Conservation (phyloP, 1,140 invertebrate genomes). For the Drosophila lowei region DNA sequence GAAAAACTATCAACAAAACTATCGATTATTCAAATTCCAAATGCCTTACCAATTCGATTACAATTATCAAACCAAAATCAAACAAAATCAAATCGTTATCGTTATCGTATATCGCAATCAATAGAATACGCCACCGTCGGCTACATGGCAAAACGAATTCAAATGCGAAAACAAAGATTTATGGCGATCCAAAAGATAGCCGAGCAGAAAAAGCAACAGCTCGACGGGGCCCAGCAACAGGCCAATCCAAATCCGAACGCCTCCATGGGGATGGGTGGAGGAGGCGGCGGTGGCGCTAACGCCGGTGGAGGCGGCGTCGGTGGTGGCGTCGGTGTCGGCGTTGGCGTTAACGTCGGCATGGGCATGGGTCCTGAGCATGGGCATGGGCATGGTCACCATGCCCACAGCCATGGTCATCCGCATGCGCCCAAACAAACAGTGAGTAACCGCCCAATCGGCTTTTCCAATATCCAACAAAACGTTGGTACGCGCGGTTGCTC, state of each 20-base stretch:
- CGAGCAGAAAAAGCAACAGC: slow-evolving; percentile 92
- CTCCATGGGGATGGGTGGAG: slow-evolving; percentile 75
- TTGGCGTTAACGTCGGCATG: slow-evolving; percentile 30
- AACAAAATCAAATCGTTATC: slow-evolving; percentile 64
- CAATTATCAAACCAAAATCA: slow-evolving; percentile 37
- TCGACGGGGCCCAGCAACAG: slow-evolving; percentile 87
- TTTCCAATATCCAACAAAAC: slow-evolving; percentile 83
- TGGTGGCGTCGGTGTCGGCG: slow-evolving; percentile 33
- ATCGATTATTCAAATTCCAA: slow-evolving; percentile 19
- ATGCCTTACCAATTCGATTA: slow-evolving; percentile 30
- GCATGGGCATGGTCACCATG: slow-evolving; percentile 83
- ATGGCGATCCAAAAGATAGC: slow-evolving; percentile 94
- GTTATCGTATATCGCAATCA: slow-evolving; percentile 70
- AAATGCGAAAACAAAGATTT: slow-evolving; percentile 96
- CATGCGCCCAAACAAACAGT: slow-evolving; percentile 83
- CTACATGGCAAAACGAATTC: slow-evolving; percentile 97
- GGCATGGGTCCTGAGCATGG: slow-evolving; percentile 79
- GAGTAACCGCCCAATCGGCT: slow-evolving; percentile 83
- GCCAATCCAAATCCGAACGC: slow-evolving; percentile 81
- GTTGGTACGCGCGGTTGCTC: slow-evolving; percentile 85
- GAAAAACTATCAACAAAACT: slow-evolving; percentile 9
- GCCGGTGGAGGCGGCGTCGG: slow-evolving; percentile 29
- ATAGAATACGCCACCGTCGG: slow-evolving; percentile 97
- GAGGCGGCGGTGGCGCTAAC: slow-evolving; percentile 61
- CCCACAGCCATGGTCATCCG: slow-evolving; percentile 83